A percentile compares a stretch with the other conserved stretches of the same genome.
phyloP scores from a whole-genome alignment of 2,113 vertebrate genomes.

The Mastomys coucha region DNA sequence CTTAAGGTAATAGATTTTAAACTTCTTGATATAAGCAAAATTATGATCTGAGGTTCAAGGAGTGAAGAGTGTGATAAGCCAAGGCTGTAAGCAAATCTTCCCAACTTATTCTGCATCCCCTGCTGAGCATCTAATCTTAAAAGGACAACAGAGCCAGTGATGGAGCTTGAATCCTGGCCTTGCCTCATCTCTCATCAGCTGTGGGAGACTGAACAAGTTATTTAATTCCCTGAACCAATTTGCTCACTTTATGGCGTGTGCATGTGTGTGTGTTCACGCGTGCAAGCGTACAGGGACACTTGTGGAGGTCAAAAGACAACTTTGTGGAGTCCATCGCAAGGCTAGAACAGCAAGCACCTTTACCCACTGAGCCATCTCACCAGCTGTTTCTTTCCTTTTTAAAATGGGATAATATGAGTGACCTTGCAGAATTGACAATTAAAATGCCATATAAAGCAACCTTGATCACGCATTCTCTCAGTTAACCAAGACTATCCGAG shows the following conservation, averaged over 20 bases:
- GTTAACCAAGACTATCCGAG: constrained; percentile 12
- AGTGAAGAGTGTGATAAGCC: background rate
- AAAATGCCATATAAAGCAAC: constrained; percentile 28
- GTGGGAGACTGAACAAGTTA: background rate
- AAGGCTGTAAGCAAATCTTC: background rate
- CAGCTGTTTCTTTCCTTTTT: background rate
- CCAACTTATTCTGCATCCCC: background rate
- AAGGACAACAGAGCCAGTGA: background rate
- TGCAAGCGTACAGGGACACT: too few species aligned
- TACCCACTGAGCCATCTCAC: background rate
- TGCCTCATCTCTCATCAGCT: background rate
- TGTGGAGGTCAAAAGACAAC: background rate
- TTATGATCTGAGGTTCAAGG: background rate
- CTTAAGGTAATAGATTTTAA: constrained; percentile 51
- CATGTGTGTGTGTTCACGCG: too few species aligned
- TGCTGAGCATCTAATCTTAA: background rate
- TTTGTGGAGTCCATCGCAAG: background rate
- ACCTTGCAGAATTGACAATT: constrained; percentile 6
- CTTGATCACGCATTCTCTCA: background rate
- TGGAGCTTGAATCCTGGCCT: background rate
- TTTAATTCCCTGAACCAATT: constrained; percentile 48
- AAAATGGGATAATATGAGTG: constrained; percentile 23
- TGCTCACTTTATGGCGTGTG: constrained; percentile 1
- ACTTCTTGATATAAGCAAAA: constrained; percentile 33
- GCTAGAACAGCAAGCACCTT: background rate